These are phyloP conservation scores for Sebastes ruberrimus DNA, from an alignment of 2,797 vertebrate genomes.

Conservation along the genomic window DNA sequence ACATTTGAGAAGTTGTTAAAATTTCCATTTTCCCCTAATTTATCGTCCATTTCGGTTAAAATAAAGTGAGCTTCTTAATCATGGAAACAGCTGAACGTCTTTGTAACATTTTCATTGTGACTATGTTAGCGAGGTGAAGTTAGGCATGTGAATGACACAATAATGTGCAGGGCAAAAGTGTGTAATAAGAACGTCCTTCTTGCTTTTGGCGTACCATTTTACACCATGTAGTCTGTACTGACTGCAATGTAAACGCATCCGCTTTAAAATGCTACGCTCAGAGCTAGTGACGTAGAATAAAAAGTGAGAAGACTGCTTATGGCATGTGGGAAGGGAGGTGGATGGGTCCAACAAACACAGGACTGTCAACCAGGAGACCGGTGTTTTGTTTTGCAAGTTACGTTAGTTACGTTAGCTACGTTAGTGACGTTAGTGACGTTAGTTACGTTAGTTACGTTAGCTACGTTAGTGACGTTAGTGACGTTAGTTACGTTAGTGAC, in stretches of 20 bases:
- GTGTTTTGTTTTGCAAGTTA: neutral
- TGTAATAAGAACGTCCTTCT: neutral
- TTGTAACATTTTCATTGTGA: neutral
- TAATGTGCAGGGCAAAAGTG: accelerated
- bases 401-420: neutral
- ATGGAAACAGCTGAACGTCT: neutral
- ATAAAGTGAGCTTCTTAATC: neutral
- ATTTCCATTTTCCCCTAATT: neutral
- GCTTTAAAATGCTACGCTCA: neutral
- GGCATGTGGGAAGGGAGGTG: accelerated
- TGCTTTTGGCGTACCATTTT: neutral
- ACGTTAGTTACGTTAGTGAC: too few relatives aligned
- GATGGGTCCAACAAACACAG: neutral
- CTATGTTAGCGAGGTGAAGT: neutral
- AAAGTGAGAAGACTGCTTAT: neutral
- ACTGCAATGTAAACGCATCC: neutral
- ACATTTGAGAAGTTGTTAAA: neutral
- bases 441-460: accelerated
- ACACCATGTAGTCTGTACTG: neutral
- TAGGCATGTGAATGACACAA: neutral
- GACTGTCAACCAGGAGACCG: neutral
- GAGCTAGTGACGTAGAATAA: neutral
- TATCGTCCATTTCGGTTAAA: neutral
- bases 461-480: too few relatives aligned
- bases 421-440: too few relatives aligned